Evolutionary conservation across 2,797 vertebrate genomes (phyloP).

Genomic region (Danio aesculapii): DNA sequence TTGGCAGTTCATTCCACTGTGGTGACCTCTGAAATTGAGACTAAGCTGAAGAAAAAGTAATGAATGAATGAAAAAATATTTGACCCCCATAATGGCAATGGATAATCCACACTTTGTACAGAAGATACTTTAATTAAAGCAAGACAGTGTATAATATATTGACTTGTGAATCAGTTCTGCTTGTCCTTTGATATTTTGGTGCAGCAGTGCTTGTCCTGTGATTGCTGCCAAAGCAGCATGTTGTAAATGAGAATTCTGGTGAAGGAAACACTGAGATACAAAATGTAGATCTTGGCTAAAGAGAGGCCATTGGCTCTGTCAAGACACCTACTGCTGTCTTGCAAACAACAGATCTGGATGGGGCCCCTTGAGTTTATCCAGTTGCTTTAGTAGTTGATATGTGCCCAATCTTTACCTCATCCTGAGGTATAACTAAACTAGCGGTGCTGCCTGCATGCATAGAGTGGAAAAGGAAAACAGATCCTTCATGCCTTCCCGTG

Average conservation of each 20-base stretch:
- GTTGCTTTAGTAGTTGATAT: conserved; percentile 6
- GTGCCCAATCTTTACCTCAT: conserved; percentile 37
- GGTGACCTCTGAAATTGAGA: no score
- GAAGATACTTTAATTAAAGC: not conserved
- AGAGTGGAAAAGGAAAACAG: not conserved
- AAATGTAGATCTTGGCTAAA: conserved; percentile 44
- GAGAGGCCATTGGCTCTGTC: conserved; percentile 24
- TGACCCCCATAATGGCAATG: no score
- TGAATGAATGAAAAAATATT: no score
- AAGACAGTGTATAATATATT: not conserved
- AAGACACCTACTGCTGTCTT: conserved; percentile 15
- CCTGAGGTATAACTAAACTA: conserved; percentile 19
- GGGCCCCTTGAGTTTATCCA: not conserved
- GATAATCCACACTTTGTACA: not conserved
- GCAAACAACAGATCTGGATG: conserved; percentile 33
- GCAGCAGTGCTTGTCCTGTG: not conserved
- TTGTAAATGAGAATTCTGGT: conserved; percentile 14
- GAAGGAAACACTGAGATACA: conserved; percentile 25
- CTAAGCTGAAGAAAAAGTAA: no score
- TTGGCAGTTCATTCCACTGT: no score
- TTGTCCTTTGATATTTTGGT: conserved; percentile 9
- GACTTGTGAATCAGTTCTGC: not conserved
- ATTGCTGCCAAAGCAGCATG: conserved; percentile 33
- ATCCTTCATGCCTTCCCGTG: conserved; percentile 9
- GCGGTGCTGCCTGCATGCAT: not conserved